Conservation (phyloP, 2,888 invertebrate species). For the Drosophila colorata region DNA sequence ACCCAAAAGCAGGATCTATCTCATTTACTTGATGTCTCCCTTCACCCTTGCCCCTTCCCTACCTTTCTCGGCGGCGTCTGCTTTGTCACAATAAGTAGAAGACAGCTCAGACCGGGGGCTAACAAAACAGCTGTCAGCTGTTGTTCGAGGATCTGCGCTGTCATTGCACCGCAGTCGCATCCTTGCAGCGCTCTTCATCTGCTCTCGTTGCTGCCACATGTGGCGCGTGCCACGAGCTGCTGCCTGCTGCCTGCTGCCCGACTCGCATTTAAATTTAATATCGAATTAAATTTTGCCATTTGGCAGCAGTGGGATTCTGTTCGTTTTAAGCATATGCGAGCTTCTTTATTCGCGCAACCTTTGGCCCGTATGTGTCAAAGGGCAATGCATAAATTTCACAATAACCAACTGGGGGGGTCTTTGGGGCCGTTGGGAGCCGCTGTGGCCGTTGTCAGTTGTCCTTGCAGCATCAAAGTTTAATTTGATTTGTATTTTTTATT, state of each 20-base stretch:
- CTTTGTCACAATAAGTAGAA: constrained; percentile 43
- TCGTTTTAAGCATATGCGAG: neutral
- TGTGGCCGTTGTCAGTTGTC: neutral
- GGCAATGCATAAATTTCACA: constrained; percentile 30
- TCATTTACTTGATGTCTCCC: constrained; percentile 27
- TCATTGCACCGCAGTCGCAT: constrained; percentile 52
- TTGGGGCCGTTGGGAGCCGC: neutral
- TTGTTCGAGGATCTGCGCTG: constrained; percentile 57
- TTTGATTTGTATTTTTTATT: constrained; percentile 19
- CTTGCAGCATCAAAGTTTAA: constrained; percentile 23
- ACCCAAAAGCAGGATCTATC: constrained; percentile 57
- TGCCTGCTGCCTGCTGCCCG: constrained; percentile 11
- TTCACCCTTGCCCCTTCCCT: neutral
- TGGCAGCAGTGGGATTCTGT: constrained; percentile 16
- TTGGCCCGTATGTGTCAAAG: constrained; percentile 2
- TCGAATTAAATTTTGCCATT: constrained; percentile 42
- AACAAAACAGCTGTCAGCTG: constrained; percentile 76
- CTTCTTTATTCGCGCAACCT: constrained; percentile 10
- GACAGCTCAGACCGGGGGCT: constrained; percentile 54
- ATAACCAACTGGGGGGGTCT: neutral
- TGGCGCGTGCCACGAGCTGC: constrained; percentile 68
- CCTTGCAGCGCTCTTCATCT: constrained; percentile 18
- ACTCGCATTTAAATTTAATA: constrained; percentile 52
- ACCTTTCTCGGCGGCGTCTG: constrained; percentile 9
- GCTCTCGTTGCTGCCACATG: constrained; percentile 29